A percentile compares a stretch with the other conserved stretches of the same genome.
phyloP scores from a whole-genome alignment of 2,113 vertebrate genomes.

The Todiramphus chloris region DNA sequence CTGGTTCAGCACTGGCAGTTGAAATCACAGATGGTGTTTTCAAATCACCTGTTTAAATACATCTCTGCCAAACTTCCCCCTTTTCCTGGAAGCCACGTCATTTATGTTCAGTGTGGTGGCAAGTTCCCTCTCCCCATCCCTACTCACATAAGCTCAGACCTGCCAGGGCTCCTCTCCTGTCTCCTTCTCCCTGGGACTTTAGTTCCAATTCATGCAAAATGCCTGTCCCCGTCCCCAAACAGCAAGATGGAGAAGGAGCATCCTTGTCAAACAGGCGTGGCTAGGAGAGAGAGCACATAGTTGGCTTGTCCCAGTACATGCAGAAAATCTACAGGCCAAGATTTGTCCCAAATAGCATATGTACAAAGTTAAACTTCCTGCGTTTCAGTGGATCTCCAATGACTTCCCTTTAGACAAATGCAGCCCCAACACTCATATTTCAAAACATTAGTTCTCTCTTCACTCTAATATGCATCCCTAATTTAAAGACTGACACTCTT shows the following conservation, averaged over 20 bases:
- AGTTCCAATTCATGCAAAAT: not conserved
- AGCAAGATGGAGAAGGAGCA: not conserved
- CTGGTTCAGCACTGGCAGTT: not conserved
- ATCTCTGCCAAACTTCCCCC: not conserved
- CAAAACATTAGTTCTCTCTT: rapidly evolving
- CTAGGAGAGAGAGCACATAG: not conserved
- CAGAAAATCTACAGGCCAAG: not conserved
- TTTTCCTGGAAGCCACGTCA: not conserved
- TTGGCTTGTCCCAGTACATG: not conserved
- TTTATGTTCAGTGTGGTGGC: not conserved
- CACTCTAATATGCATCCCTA: not conserved
- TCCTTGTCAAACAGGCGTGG: not conserved
- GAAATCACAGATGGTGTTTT: constrained; percentile 47
- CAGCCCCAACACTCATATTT: not conserved
- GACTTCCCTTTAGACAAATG: not conserved
- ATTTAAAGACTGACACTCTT: not conserved
- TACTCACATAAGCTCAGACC: not conserved
- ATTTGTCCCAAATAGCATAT: not conserved
- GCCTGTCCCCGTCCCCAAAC: not conserved
- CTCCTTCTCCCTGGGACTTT: not conserved
- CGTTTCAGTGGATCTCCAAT: not conserved
- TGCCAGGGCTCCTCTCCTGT: not conserved
- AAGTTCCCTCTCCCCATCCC: not conserved
- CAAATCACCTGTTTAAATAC: constrained; percentile 27
- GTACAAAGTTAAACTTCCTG: not conserved